A percentile compares a stretch with the other conserved stretches of the same genome.
These are phyloP conservation scores for Miltochrista miniata DNA, from an alignment of 2,888 invertebrate species.

Conservation along the genomic window DNA sequence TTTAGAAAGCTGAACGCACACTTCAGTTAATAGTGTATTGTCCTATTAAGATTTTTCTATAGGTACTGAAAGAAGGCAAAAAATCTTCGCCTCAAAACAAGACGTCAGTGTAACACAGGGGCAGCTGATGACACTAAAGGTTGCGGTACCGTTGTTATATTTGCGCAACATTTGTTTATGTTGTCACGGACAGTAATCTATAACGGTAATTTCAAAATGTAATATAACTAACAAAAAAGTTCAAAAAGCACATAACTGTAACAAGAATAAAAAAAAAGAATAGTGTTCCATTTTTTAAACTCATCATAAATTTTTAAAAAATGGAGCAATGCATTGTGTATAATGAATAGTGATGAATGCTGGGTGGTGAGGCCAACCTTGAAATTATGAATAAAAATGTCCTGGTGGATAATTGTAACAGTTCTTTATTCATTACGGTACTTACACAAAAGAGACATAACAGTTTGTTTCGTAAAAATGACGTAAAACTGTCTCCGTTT, in stretches of 20 bases:
- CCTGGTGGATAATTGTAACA: constrained; percentile 67
- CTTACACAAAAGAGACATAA: constrained; percentile 8
- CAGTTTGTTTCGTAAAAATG: constrained; percentile 19
- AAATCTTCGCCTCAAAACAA: too few relatives aligned
- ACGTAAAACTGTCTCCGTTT: neutral
- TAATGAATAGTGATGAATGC: constrained; percentile 31
- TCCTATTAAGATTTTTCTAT: too few relatives aligned
- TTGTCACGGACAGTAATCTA: neutral
- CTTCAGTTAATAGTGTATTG: too few relatives aligned
- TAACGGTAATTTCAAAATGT: constrained; percentile 18
- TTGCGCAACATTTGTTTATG: neutral
- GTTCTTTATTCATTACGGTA: constrained; percentile 32
- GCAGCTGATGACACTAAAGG: too few relatives aligned
- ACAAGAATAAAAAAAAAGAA: constrained; percentile 26
- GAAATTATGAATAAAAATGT: constrained; percentile 43
- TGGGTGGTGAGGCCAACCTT: constrained; percentile 16
- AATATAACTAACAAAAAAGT: too few relatives aligned
- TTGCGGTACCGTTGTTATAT: too few relatives aligned
- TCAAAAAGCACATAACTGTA: constrained; percentile 26
- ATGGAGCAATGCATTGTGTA: constrained; percentile 64
- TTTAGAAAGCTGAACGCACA: too few relatives aligned
- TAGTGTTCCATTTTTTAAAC: constrained; percentile 51
- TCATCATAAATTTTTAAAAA: constrained; percentile 64
- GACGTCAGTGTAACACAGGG: too few relatives aligned
- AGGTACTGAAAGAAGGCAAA: too few relatives aligned